Conservation (phyloP, 37 sponge, comb jelly and placozoan genomes). For the Oscarella lobularis region DNA sequence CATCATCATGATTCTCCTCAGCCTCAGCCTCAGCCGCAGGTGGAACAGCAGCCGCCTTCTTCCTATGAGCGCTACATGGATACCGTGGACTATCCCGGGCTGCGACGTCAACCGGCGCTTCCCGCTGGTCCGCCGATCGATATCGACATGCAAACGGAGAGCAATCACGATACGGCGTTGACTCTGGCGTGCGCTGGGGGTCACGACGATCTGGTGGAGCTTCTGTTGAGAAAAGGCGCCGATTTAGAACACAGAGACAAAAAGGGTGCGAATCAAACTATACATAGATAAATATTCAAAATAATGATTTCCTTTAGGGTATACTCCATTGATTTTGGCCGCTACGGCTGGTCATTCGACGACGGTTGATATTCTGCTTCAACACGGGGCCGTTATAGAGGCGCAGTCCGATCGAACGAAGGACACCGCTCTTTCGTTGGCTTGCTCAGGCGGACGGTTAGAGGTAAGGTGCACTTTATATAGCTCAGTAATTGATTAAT, state of each 20-base stretch:
- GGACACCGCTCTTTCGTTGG: slow-evolving; percentile 80
- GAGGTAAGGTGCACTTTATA: slow-evolving; percentile 28
- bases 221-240: slow-evolving; percentile 49
- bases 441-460: slow-evolving; percentile 77
- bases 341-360: slow-evolving; percentile 39
- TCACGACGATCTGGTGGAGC: slow-evolving; percentile 72
- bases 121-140: slow-evolving; percentile 55
- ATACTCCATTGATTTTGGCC: background rate
- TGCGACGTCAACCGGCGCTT: background rate
- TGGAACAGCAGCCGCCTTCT: too few relatives aligned
- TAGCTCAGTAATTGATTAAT: background rate
- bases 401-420: slow-evolving; percentile 78
- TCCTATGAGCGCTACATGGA: background rate
- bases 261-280: slow-evolving; percentile 28
- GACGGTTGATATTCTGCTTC: slow-evolving; percentile 62
- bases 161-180: slow-evolving; percentile 85
- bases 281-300: background rate
- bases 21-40: too few relatives aligned
- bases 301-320: background rate
- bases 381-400: slow-evolving; percentile 71
- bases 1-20: too few relatives aligned
- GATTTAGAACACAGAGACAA: slow-evolving; percentile 82
- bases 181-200: slow-evolving; percentile 78
- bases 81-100: background rate
- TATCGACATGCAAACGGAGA: slow-evolving; percentile 65